Conservation (phyloP, 2,888 invertebrate species). For the Alcis repandata region DNA sequence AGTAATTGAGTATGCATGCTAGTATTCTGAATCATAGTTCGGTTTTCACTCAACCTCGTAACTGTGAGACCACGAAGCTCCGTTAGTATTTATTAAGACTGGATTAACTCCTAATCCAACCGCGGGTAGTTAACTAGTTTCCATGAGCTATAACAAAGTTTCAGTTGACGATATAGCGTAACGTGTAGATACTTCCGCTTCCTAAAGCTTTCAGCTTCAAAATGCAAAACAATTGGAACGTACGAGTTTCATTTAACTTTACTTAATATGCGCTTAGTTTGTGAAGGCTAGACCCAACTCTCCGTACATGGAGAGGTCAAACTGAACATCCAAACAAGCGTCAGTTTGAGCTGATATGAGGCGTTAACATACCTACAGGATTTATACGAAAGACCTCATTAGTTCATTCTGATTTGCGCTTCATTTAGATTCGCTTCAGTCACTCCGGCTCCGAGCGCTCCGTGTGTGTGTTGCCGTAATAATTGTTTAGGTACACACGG, state of each 20-base stretch:
- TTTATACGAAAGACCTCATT: too few species aligned
- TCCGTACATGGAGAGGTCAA: background rate
- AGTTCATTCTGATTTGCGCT: too few species aligned
- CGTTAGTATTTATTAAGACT: conserved; percentile 16
- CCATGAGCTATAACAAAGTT: conserved; percentile 23
- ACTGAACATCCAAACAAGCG: too few species aligned
- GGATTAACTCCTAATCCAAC: conserved; percentile 19
- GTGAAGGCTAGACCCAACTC: background rate
- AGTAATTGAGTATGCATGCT: too few species aligned
- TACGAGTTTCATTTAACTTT: conserved; percentile 4
- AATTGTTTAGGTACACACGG: too few species aligned
- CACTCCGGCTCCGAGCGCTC: too few species aligned
- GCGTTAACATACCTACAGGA: too few species aligned
- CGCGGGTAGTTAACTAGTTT: conserved; percentile 24
- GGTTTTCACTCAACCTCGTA: too few species aligned
- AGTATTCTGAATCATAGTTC: too few species aligned
- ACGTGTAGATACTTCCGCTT: conserved; percentile 12
- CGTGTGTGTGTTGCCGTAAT: too few species aligned
- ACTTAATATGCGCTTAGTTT: background rate
- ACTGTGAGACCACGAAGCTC: background rate
- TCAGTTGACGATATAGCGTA: conserved; percentile 14
- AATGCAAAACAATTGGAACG: conserved; percentile 5
- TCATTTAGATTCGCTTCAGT: too few species aligned
- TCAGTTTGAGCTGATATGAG: too few species aligned
- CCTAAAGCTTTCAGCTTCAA: conserved; percentile 3